Evolutionary conservation across 2,888 invertebrate species (phyloP), one percentile per base, ranked within the genome.

Genomic region (Stenolophus ochropezus): DNA sequence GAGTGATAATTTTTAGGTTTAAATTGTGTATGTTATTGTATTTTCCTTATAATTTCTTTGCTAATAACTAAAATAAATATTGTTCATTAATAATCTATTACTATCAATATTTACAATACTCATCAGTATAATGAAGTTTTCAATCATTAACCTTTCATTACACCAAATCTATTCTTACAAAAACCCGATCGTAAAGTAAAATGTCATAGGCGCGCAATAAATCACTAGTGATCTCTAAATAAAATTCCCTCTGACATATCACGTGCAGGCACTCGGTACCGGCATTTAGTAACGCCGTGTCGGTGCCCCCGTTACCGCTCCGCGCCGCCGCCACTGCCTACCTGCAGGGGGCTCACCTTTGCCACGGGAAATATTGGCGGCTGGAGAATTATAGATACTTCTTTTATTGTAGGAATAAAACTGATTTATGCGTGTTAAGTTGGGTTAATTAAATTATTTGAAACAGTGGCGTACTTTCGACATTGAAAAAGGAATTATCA

Each of bases 201-300:
- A 69, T 69, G 69, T 69, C 69, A 69, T 69, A 69, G 18, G 4
- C 16, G 18, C n/a, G 16, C 20, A 47, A 69, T 69, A 69, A 69
- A 69, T 69, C 69, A 69, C 33, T 18, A 20, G 16, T 69, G 69
- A 69, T 69, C 69, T 69, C 69, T 69, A 69, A 69, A 69, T 69
- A 69, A 69, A 69, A 69, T 69, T 69, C 69, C 20, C 5, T 69
- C 69, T 69, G 69, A 69, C 69, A 69, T 69, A 69, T 69, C 69
- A 69, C 69, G 69, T 69, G 69, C 47, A 69, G 25, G 2, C 25
- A 69, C 21, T 33, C 69, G 33, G 20, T 42, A 33, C 27, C 33
- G 33, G 11, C 47, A 69, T 69, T 69, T 69, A 69, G 47, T 3
- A 69, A 69, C 42, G 42, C 14, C 33, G 21, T 23, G n/a, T 42